These are phyloP conservation scores for Actenoides lindsayi DNA, from an alignment of 2,113 vertebrate genomes.

Conservation along the genomic window DNA sequence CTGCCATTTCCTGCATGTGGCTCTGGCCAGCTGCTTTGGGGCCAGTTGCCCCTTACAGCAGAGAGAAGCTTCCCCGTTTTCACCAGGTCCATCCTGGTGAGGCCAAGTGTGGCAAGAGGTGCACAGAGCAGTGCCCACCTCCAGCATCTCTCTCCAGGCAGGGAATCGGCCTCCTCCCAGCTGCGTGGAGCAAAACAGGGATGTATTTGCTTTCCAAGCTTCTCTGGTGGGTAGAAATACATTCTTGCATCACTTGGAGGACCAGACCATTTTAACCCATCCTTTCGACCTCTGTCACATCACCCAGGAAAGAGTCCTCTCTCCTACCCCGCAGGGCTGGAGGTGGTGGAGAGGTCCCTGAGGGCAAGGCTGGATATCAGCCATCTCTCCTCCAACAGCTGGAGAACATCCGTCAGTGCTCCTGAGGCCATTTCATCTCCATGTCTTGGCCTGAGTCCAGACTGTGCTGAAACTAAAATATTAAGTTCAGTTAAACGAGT, in stretches of 20 bases:
- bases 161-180: no score
- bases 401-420: background rate
- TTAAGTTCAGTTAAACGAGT: background rate
- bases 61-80: background rate
- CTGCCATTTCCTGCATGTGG: accelerated
- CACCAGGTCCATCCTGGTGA: background rate
- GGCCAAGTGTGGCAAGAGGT: background rate
- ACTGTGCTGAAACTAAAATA: background rate
- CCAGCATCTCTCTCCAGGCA: background rate
- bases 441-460: background rate
- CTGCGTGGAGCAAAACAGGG: background rate
- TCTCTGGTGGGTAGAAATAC: background rate
- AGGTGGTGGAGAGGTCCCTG: accelerated
- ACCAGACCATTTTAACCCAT: background rate
- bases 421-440: background rate
- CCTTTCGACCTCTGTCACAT: background rate
- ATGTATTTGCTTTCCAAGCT: background rate
- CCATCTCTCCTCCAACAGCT: background rate
- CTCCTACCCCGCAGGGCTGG: background rate
- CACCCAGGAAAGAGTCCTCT: background rate
- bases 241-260: background rate
- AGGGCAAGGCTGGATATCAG: background rate
- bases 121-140: background rate
- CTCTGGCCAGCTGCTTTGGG: background rate
- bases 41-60: background rate